Conservation (phyloP, 2,113 vertebrate species). For the Notiomystis cincta region DNA sequence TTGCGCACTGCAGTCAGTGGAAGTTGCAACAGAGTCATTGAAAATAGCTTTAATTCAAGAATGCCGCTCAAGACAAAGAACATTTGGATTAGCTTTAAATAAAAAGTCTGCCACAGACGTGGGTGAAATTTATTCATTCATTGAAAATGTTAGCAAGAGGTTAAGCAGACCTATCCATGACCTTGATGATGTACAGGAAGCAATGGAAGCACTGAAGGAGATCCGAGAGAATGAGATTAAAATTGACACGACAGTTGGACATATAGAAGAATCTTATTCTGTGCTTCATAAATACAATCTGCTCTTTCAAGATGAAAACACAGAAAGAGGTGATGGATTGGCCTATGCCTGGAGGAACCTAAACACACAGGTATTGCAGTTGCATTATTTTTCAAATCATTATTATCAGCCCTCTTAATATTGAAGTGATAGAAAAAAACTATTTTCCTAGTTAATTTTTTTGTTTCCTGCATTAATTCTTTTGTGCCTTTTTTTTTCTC, state of each 20-base stretch:
- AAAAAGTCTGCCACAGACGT: constrained; percentile 69
- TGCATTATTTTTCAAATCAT: not conserved
- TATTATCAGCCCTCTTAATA: not conserved
- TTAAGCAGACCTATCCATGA: constrained; percentile 76
- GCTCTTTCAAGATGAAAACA: constrained; percentile 72
- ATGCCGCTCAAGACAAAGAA: constrained; percentile 75
- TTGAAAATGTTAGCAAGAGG: constrained; percentile 73
- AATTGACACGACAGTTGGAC: constrained; percentile 74
- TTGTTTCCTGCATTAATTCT: not conserved
- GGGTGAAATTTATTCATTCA: constrained; percentile 72
- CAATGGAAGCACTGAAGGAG: constrained; percentile 77
- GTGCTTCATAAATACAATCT: constrained; percentile 78
- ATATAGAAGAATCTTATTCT: constrained; percentile 80
- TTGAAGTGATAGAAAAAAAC: not conserved
- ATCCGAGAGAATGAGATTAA: constrained; percentile 75
- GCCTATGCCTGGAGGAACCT: constrained; percentile 81
- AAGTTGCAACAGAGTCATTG: constrained; percentile 70
- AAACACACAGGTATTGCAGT: constrained; percentile 66
- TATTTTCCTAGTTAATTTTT: not conserved
- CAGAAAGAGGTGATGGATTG: constrained; percentile 79
- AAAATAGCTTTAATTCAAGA: constrained; percentile 78
- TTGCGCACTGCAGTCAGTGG: constrained; percentile 63
- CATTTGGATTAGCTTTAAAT: constrained; percentile 76
- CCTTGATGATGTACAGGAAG: constrained; percentile 75
- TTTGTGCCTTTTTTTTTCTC: not conserved